Evolutionary conservation across 2,797 vertebrate genomes (phyloP).

Genomic region (Allobates femoralis): DNA sequence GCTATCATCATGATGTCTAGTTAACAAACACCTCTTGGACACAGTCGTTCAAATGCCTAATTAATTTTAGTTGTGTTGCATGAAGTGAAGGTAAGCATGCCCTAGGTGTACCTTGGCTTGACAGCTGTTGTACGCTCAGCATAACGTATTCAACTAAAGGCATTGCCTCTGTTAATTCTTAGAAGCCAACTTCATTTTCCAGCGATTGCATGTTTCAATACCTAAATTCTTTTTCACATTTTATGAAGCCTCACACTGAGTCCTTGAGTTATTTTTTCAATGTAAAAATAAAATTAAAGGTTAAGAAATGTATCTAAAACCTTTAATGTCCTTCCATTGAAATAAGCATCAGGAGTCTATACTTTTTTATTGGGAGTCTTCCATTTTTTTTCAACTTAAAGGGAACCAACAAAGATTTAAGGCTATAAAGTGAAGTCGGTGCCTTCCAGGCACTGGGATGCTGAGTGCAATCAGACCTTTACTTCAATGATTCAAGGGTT

Average conservation of each 20-base stretch:
- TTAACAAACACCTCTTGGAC: slow-evolving; percentile 49
- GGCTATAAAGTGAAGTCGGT: too few relatives aligned
- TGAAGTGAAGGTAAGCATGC: slow-evolving; percentile 46
- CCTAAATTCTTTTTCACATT: background rate
- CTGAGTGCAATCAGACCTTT: too few relatives aligned
- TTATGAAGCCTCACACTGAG: background rate
- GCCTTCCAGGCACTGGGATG: too few relatives aligned
- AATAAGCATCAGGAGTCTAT: background rate
- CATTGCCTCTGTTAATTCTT: slow-evolving; percentile 32
- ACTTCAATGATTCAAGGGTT: too few relatives aligned
- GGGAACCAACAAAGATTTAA: too few relatives aligned
- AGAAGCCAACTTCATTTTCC: slow-evolving; percentile 39
- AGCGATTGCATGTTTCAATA: background rate
- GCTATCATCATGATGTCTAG: slow-evolving; percentile 37
- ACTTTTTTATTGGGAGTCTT: background rate
- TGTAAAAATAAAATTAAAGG: background rate
- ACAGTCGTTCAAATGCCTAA: slow-evolving; percentile 29
- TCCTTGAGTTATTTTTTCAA: background rate
- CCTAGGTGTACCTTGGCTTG: slow-evolving; percentile 39
- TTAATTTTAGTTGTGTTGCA: slow-evolving; percentile 40
- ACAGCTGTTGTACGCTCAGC: slow-evolving; percentile 40
- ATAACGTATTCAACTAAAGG: slow-evolving; percentile 31
- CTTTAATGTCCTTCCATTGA: background rate
- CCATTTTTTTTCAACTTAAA: background rate
- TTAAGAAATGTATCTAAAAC: background rate